A percentile compares a stretch with the other conserved stretches of the same genome.
Conservation (phyloP, 2,797 vertebrate species). For the Spondyliosoma cantharus region DNA sequence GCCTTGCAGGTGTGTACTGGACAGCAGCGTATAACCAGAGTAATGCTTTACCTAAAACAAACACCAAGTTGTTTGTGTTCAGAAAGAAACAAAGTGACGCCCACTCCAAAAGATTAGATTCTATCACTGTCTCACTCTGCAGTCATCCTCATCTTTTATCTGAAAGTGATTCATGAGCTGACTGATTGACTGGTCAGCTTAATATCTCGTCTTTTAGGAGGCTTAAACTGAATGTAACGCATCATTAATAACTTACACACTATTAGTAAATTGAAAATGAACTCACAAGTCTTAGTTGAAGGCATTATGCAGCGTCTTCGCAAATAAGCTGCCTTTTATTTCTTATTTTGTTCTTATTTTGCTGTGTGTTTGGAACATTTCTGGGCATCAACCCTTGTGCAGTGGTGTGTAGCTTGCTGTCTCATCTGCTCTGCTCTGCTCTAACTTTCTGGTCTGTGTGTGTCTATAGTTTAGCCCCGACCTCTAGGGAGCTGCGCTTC, state of each 20-base stretch:
- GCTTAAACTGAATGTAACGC: constrained; percentile 12
- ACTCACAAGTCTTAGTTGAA: background rate
- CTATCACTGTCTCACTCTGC: constrained; percentile 19
- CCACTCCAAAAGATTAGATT: constrained; percentile 9
- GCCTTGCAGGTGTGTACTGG: background rate
- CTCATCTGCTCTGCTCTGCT: no score
- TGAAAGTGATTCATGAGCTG: constrained; percentile 35
- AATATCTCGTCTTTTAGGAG: constrained; percentile 26
- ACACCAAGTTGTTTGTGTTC: background rate
- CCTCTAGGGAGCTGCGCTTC: no score
- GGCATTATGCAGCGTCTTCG: no score
- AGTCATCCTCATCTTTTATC: constrained; percentile 22
- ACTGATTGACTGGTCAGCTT: constrained; percentile 34
- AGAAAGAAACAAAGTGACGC: constrained; percentile 1
- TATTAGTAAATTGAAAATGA: constrained; percentile 14
- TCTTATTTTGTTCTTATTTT: no score
- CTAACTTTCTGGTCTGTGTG: no score
- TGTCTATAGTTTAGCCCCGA: no score
- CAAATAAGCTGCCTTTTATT: no score
- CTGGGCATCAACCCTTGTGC: no score
- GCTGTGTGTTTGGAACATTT: no score
- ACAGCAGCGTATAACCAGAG: background rate
- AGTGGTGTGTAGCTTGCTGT: no score
- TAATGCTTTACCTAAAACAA: constrained; percentile 3
- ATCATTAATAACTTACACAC: constrained; percentile 41